phyloP scores from a whole-genome alignment of 35 echinoderm and acorn worm species.

The Apostichopus californicus region DNA sequence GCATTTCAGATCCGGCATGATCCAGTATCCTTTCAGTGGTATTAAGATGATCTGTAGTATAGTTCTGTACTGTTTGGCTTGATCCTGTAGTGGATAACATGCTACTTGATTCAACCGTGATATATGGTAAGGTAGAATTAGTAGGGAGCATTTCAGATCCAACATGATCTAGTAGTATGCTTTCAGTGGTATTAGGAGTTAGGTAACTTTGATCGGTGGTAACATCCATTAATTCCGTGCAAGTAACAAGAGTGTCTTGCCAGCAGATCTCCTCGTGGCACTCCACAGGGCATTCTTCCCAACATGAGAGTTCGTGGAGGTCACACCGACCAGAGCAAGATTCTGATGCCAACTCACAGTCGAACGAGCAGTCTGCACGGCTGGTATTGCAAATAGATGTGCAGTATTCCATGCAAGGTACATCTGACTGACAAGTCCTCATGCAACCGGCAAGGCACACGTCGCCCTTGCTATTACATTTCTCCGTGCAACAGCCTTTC shows the following conservation, averaged over 20 bases:
- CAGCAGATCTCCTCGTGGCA: not conserved
- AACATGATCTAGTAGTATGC: not conserved
- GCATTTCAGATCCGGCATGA: too few species aligned
- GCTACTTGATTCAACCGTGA: not conserved
- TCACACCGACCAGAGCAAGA: conserved; percentile 43
- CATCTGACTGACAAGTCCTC: conserved; percentile 26
- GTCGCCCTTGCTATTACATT: not conserved
- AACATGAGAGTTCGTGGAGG: not conserved
- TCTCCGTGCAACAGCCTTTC: conserved; percentile 36
- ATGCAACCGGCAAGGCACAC: conserved; percentile 41
- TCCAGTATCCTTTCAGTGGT: not conserved
- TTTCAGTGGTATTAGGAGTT: not conserved
- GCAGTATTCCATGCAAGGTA: conserved; percentile 23
- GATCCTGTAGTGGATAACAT: not conserved
- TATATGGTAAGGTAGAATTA: not conserved
- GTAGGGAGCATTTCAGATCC: too few species aligned
- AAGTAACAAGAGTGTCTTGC: not conserved
- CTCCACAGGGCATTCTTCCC: conserved; percentile 20
- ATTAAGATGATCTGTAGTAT: not conserved
- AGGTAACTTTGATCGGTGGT: not conserved
- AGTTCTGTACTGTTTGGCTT: not conserved
- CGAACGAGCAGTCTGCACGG: not conserved
- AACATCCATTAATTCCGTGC: not conserved
- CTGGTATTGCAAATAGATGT: conserved; percentile 18
- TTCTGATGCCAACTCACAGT: conserved; percentile 32